Percentiles rank a stretch among this genome's conserved stretches.
These are phyloP conservation scores for Strix occidentalis DNA, from an alignment of 2,797 vertebrate genomes.

Conservation along the genomic window DNA sequence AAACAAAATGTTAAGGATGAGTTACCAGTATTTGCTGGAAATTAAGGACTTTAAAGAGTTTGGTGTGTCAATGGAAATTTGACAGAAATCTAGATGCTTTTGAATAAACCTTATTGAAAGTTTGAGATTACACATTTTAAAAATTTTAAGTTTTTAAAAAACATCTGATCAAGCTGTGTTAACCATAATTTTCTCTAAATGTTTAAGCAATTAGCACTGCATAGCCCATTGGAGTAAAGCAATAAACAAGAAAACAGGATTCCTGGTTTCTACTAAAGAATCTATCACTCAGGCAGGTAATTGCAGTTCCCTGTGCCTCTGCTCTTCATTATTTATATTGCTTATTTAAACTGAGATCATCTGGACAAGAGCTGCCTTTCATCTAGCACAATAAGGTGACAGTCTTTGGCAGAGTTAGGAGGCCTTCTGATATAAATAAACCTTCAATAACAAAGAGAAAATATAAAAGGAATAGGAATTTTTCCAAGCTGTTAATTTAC, in stretches of 20 bases:
- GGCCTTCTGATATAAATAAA: neutral
- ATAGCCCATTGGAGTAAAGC: neutral
- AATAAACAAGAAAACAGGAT: neutral
- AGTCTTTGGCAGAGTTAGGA: neutral
- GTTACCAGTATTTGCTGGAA: neutral
- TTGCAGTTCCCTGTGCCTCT: neutral
- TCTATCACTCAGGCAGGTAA: neutral
- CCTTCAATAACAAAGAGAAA: neutral
- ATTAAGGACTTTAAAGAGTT: neutral
- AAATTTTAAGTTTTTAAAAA: neutral
- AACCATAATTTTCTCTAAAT: neutral
- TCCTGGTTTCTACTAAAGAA: neutral
- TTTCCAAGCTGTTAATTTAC: neutral
- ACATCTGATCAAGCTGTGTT: fast-evolving
- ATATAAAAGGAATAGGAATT: neutral
- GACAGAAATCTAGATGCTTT: neutral
- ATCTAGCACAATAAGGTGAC: neutral
- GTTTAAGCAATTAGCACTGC: neutral
- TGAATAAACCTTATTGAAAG: neutral
- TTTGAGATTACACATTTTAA: neutral
- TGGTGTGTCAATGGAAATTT: neutral
- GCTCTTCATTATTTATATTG: neutral
- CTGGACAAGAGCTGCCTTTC: neutral
- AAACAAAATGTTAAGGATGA: neutral
- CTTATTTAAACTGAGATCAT: neutral